These are phyloP conservation scores for Tinea semifulvella DNA, from an alignment of 2,888 invertebrate species.

Conservation along the genomic window DNA sequence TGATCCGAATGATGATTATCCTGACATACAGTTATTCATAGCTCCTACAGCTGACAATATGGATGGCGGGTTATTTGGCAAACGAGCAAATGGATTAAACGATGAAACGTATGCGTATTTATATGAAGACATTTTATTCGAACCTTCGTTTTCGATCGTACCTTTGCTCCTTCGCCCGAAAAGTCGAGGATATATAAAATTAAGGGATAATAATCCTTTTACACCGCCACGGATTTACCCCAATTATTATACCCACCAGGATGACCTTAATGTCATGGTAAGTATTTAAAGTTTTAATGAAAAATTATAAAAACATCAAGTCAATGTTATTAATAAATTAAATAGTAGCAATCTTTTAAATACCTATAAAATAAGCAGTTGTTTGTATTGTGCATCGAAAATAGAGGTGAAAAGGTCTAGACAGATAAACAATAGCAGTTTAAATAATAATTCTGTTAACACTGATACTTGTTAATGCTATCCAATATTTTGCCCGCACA, in stretches of 20 bases:
- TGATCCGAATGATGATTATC: slow-evolving; percentile 72
- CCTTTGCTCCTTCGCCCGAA: slow-evolving; percentile 78
- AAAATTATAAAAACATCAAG: too few species aligned
- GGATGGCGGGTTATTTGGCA: slow-evolving; percentile 77
- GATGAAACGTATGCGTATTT: slow-evolving; percentile 73
- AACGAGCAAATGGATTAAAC: slow-evolving; percentile 72
- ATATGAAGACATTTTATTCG: slow-evolving; percentile 75
- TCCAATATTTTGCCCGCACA: too few species aligned
- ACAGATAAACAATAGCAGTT: too few species aligned
- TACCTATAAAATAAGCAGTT: too few species aligned
- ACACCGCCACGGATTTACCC: slow-evolving; percentile 86
- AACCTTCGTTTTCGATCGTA: slow-evolving; percentile 73
- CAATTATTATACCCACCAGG: slow-evolving; percentile 80
- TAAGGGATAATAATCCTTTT: slow-evolving; percentile 74
- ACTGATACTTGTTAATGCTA: too few species aligned
- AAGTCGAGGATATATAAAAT: slow-evolving; percentile 73
- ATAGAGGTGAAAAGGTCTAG: too few species aligned
- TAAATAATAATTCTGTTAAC: too few species aligned
- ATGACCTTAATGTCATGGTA: slow-evolving; percentile 78
- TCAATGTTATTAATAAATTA: too few species aligned
- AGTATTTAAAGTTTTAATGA: too few species aligned
- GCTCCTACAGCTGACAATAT: slow-evolving; percentile 78
- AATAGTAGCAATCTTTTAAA: too few species aligned
- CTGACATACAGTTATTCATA: slow-evolving; percentile 82
- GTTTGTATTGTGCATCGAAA: too few species aligned